Evolutionary conservation across 2,113 vertebrate species (phyloP).

Genomic region (Polyodon spathula): DNA sequence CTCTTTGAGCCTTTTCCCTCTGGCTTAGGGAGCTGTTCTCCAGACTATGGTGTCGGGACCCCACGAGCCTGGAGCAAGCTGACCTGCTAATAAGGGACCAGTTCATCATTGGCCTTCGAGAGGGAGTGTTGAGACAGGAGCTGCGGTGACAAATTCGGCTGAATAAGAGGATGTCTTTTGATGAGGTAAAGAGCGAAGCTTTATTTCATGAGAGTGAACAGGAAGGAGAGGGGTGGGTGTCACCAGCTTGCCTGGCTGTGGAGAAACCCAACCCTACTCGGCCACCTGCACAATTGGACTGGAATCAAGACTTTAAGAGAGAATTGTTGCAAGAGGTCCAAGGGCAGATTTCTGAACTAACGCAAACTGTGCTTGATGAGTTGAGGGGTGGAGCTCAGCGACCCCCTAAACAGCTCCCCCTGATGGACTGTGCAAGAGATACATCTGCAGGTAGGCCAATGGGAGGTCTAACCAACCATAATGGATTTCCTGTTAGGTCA

Average conservation of each 20-base stretch:
- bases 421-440: neutral
- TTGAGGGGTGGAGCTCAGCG: neutral
- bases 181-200: conserved; percentile 2
- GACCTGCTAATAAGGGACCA: neutral
- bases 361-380: neutral
- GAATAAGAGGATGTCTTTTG: neutral
- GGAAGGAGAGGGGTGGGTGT: neutral
- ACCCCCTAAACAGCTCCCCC: neutral
- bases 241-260: neutral
- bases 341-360: neutral
- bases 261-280: neutral
- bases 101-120: conserved; percentile 4
- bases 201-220: neutral
- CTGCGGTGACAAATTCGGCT: conserved; percentile 1
- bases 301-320: conserved; percentile 1
- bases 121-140: neutral
- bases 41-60: neutral
- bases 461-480: neutral
- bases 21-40: neutral
- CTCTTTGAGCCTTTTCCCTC: conserved; percentile 6
- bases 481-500: neutral
- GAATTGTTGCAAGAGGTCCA: neutral
- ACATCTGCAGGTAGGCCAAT: neutral
- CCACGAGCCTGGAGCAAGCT: conserved; percentile 4
- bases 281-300: conserved; percentile 2